Percentiles rank a stretch among this genome's conserved stretches.
Conservation (phyloP, 2,113 vertebrate genomes). For the Balaeniceps rex region DNA sequence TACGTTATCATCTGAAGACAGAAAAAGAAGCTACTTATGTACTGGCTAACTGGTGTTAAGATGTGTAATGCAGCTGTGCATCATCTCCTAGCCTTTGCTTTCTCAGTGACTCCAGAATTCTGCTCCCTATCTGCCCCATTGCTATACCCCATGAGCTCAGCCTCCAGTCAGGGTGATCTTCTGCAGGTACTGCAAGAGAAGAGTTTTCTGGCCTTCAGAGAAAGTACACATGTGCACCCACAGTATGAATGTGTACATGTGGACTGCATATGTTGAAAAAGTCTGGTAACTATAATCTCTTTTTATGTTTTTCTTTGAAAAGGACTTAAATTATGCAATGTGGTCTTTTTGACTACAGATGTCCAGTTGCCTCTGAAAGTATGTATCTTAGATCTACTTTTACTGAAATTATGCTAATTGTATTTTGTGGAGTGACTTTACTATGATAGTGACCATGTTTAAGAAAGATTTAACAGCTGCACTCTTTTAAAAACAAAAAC, state of each 20-base stretch:
- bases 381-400: not conserved
- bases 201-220: not conserved
- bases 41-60: not conserved
- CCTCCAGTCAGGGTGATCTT: not conserved
- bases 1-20: not conserved
- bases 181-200: not conserved
- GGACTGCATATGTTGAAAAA: not conserved
- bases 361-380: not conserved
- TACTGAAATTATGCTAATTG: not conserved
- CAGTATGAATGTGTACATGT: not conserved
- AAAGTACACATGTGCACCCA: not conserved
- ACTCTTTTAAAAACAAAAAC: not conserved
- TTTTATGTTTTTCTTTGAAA: conserved; percentile 6
- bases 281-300: not conserved
- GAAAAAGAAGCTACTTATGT: not conserved
- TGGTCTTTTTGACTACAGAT: not conserved
- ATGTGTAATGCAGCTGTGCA: not conserved
- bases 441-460: not conserved
- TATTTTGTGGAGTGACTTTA: not conserved
- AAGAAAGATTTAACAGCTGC: not conserved
- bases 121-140: not conserved
- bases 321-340: not conserved
- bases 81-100: not conserved
- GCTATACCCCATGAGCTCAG: not conserved
- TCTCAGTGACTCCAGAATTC: not conserved